A percentile compares a stretch with the other conserved stretches of the same genome.
These are phyloP conservation scores for Tadarida brasiliensis DNA, from an alignment of 2,797 vertebrate genomes.

Conservation along the genomic window DNA sequence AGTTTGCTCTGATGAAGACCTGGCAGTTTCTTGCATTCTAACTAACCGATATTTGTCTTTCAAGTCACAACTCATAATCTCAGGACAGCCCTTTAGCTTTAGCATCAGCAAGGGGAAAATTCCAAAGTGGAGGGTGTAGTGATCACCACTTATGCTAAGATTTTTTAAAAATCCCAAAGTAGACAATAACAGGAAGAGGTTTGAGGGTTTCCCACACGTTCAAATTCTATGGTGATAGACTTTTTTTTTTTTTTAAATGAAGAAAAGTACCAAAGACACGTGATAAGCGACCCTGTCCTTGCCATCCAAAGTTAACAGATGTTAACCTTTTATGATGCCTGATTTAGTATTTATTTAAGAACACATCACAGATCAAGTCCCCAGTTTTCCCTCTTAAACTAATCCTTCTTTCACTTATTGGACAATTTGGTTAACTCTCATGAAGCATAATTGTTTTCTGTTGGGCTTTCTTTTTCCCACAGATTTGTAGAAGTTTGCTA, in stretches of 20 bases:
- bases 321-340: background rate
- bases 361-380: background rate
- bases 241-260: background rate
- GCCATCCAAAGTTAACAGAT: background rate
- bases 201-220: background rate
- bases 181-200: background rate
- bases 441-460: background rate
- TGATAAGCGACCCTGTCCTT: too few relatives aligned
- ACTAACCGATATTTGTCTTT: background rate
- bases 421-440: background rate
- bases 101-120: background rate
- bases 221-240: background rate
- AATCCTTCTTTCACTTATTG: background rate
- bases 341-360: background rate
- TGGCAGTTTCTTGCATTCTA: background rate
- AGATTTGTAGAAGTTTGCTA: background rate
- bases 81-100: background rate
- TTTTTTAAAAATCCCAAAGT: background rate
- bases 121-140: background rate
- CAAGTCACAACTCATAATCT: background rate
- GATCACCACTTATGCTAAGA: background rate
- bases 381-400: background rate
- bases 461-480: background rate
- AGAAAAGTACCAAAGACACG: background rate
- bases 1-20: background rate